These are phyloP conservation scores for Leucopternis melanops DNA, from an alignment of 2,113 vertebrate genomes.

Conservation along the genomic window DNA sequence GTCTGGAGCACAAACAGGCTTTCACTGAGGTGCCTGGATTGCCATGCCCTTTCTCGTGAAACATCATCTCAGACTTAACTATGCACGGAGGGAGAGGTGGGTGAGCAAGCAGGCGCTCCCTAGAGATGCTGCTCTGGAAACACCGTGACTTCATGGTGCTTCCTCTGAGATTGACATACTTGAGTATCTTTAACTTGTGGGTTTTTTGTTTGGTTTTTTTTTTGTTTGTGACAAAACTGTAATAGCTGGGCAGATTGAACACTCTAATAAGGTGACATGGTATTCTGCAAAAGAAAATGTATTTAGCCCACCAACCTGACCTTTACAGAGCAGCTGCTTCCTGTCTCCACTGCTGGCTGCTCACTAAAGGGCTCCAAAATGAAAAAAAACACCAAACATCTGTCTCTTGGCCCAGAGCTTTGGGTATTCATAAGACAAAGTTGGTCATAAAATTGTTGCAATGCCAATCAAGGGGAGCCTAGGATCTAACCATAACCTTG, in stretches of 20 bases:
- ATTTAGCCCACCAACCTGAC: neutral
- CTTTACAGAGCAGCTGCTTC: neutral
- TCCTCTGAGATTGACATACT: neutral
- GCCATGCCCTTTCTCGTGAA: neutral
- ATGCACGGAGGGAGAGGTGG: neutral
- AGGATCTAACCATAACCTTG: neutral
- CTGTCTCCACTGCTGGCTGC: neutral
- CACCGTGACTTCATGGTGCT: neutral
- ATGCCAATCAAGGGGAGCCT: neutral
- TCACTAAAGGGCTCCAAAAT: neutral
- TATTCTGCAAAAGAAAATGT: neutral
- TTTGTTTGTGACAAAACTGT: constrained; percentile 43
- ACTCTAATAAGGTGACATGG: constrained; percentile 37
- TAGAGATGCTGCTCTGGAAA: neutral
- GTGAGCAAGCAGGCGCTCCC: neutral
- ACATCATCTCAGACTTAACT: neutral
- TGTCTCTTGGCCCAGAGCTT: neutral
- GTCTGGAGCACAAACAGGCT: neutral
- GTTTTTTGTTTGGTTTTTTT: neutral
- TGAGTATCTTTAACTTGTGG: neutral
- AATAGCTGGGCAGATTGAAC: constrained; percentile 37
- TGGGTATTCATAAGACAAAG: neutral
- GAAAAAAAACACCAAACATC: neutral
- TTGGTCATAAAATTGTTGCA: neutral
- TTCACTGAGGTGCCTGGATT: neutral